Base-by-base conservation (phyloP, 1,140 invertebrate species). In the Pseudomyrmex gracilis region DNA sequence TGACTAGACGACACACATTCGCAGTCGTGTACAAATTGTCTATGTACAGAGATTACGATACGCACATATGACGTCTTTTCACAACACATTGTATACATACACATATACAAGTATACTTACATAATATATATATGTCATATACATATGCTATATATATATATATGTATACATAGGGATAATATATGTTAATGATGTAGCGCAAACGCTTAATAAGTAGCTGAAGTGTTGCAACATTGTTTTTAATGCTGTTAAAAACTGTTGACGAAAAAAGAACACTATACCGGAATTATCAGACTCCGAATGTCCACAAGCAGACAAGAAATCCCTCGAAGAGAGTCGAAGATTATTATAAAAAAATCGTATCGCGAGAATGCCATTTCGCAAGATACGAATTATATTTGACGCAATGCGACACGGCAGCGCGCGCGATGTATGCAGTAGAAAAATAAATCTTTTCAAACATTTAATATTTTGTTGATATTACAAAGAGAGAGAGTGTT, bases 381-480 rank as follows among this genome's bases (percentile, higher is more conserved):
- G 76, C 66, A 47, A 60, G 71, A 80, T 53, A 43, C 22, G 71
- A 57, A 71, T 47, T 12, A 51, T 10, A 51, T 13, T 51, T 43
- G 43, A 22, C 49, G 76, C 55, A 47, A 68, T 58, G 76, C 51
- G 64, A 67, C 60, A 64, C 73, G n/a, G 8, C 34, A 45, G 55
- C 73, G 73, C 73, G 60, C 60, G 60, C 60, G 73, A 76, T 77
- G 24, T 77, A 67, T 80, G 66, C 53, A 80, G 76, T 80, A 80
- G 76, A 80, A 80, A 80, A 80, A 80, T 80, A 80, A 80, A 80
- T 80, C 60, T 80, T 80, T 45, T 80, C 66, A 80, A 80, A 80
- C 43, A 53, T 80, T 80, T 71, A 80, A 78, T 78, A 78, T 49
- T 34, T 34, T 80, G 53, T 58, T 10, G 22, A 80, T 47, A 68